Evolutionary conservation across 35 echinoderm and acorn worm genomes (phyloP).

Genomic region (Antedon bifida): DNA sequence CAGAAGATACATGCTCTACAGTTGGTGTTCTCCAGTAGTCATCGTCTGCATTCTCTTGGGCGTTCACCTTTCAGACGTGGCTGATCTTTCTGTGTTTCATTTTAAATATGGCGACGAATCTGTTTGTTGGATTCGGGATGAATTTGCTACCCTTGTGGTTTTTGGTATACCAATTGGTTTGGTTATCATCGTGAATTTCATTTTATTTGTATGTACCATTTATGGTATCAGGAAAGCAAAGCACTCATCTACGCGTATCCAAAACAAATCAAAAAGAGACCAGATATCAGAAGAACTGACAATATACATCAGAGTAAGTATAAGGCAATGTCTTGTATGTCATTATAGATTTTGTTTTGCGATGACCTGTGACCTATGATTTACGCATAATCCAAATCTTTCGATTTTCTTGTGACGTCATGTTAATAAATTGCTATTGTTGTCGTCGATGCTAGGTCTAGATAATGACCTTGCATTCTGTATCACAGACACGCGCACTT

Average conservation of each 20-base stretch:
- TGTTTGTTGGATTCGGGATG: not conserved
- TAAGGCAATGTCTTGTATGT: not conserved
- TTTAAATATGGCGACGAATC: not conserved
- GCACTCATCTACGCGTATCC: not conserved
- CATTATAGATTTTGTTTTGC: too few species aligned
- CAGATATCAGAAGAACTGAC: not conserved
- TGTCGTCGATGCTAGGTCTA: too few species aligned
- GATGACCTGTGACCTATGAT: too few species aligned
- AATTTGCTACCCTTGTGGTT: not conserved
- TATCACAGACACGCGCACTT: too few species aligned
- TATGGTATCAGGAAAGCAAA: not conserved
- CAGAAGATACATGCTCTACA: constrained; percentile 5
- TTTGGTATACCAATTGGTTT: not conserved
- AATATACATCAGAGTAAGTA: constrained; percentile 21
- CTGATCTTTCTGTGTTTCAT: not conserved
- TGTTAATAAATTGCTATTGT: too few species aligned
- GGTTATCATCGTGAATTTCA: not conserved
- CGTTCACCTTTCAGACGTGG: not conserved
- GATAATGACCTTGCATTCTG: too few species aligned
- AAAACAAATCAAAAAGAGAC: not conserved
- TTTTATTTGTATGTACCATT: not conserved
- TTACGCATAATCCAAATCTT: too few species aligned
- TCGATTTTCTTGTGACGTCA: too few species aligned
- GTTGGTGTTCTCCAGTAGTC: not conserved
- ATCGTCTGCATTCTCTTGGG: not conserved